Conservation (phyloP, 2,113 vertebrate species). For the Caranx melampygus region DNA sequence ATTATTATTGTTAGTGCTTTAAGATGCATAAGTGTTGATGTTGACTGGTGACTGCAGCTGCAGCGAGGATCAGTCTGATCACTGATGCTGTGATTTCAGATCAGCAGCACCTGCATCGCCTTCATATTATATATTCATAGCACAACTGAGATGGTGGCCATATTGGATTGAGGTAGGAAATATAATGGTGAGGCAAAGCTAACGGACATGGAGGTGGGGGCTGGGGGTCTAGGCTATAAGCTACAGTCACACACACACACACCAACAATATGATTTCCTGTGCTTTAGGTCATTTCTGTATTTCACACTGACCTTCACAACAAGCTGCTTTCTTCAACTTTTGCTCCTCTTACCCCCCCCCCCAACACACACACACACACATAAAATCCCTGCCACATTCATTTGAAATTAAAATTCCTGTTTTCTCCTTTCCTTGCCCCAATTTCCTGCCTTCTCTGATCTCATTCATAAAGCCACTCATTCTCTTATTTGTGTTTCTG, state of each 20-base stretch:
- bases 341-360: background rate
- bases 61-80: constrained; percentile 4
- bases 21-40: constrained; percentile 2
- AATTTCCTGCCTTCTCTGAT: constrained; percentile 40
- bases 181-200: constrained; percentile 64
- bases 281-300: constrained; percentile 12
- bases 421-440: constrained; percentile 14
- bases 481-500: constrained; percentile 29
- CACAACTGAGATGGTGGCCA: constrained; percentile 65
- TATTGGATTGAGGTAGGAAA: constrained; percentile 74
- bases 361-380: background rate
- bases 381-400: background rate
- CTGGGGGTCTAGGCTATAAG: constrained; percentile 30
- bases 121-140: constrained; percentile 77
- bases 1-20: constrained; percentile 4
- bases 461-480: constrained; percentile 10
- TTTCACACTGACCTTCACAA: constrained; percentile 1
- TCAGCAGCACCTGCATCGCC: constrained; percentile 34
- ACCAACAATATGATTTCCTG: constrained; percentile 35
- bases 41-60: constrained; percentile 14
- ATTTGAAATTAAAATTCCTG: constrained; percentile 16
- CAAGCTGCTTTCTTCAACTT: background rate
- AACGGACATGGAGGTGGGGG: constrained; percentile 60
- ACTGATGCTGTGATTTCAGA: constrained; percentile 15
- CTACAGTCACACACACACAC: constrained; percentile 25